Conservation (phyloP, 2,888 invertebrate genomes). For the Phortica magna region DNA sequence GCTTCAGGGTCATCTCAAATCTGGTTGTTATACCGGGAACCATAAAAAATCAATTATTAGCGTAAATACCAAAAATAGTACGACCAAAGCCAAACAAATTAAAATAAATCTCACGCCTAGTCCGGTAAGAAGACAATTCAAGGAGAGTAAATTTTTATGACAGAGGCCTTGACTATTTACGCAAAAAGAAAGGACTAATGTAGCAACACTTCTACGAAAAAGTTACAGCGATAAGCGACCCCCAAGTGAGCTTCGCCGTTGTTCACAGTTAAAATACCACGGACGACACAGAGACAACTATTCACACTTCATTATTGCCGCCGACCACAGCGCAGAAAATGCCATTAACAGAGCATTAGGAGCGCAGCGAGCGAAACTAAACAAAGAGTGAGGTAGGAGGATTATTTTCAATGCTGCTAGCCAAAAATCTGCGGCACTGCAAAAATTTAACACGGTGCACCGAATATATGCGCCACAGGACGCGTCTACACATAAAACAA, state of each 20-base stretch:
- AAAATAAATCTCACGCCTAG: slow-evolving; percentile 12
- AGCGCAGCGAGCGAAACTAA: slow-evolving; percentile 45
- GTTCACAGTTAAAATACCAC: slow-evolving; percentile 44
- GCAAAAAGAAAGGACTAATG: slow-evolving; percentile 9
- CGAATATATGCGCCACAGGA: slow-evolving; percentile 14
- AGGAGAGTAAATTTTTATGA: no score
- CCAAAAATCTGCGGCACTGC: slow-evolving; percentile 32
- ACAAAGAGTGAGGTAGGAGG: neutral
- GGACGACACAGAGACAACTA: slow-evolving; percentile 43
- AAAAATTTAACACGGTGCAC: slow-evolving; percentile 22
- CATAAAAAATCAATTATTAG: slow-evolving; percentile 48
- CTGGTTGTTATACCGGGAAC: neutral
- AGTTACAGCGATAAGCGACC: slow-evolving; percentile 18
- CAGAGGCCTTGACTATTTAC: slow-evolving; percentile 28
- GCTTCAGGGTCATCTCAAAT: neutral
- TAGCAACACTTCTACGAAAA: slow-evolving; percentile 45
- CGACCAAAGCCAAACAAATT: neutral
- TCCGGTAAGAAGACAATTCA: neutral
- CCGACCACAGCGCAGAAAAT: slow-evolving; percentile 55
- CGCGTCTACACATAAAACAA: neutral
- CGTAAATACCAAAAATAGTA: neutral
- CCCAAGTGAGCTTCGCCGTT: slow-evolving; percentile 47
- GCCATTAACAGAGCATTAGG: slow-evolving; percentile 66
- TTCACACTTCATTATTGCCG: slow-evolving; percentile 72
- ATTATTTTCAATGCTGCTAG: slow-evolving; percentile 4